A percentile compares a stretch with the other conserved stretches of the same genome.
These are phyloP conservation scores for Dromaius novaehollandiae DNA, from an alignment of 2,113 vertebrate species.

Conservation along the genomic window DNA sequence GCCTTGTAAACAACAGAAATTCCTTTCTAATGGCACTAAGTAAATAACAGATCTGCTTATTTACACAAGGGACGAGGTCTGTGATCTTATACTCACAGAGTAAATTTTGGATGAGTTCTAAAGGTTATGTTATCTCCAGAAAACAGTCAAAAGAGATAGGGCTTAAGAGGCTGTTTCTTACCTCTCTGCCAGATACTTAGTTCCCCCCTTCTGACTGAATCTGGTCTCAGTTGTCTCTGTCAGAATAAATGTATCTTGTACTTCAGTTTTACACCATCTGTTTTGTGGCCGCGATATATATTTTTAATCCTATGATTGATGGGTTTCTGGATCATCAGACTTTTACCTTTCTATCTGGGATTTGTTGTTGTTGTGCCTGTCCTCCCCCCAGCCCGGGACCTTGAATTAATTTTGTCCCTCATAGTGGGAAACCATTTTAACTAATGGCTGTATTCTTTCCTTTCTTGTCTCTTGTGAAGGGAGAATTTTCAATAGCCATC, in stretches of 20 bases:
- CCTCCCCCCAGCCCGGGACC: background rate
- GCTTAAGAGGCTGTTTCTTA: background rate
- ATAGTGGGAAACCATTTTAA: background rate
- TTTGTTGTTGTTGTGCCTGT: background rate
- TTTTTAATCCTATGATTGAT: conserved; percentile 33
- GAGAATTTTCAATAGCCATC: background rate
- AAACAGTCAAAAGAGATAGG: background rate
- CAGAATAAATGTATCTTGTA: conserved; percentile 29
- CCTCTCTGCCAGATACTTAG: background rate
- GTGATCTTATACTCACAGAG: background rate
- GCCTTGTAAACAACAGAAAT: background rate
- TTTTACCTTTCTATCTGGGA: conserved; percentile 15
- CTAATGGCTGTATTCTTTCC: background rate
- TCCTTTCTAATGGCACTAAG: background rate
- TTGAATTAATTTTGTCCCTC: background rate
- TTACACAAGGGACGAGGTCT: background rate
- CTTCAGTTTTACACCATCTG: conserved; percentile 18
- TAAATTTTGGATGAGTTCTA: background rate
- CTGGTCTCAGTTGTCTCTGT: conserved; percentile 35
- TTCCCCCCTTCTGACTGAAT: background rate
- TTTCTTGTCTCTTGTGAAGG: background rate
- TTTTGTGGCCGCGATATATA: conserved; percentile 1
- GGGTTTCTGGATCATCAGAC: conserved; percentile 28
- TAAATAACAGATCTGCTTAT: background rate
- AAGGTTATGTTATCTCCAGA: background rate